These are phyloP conservation scores for Andrena bicolor DNA, from an alignment of 2,888 invertebrate genomes.

Conservation along the genomic window DNA sequence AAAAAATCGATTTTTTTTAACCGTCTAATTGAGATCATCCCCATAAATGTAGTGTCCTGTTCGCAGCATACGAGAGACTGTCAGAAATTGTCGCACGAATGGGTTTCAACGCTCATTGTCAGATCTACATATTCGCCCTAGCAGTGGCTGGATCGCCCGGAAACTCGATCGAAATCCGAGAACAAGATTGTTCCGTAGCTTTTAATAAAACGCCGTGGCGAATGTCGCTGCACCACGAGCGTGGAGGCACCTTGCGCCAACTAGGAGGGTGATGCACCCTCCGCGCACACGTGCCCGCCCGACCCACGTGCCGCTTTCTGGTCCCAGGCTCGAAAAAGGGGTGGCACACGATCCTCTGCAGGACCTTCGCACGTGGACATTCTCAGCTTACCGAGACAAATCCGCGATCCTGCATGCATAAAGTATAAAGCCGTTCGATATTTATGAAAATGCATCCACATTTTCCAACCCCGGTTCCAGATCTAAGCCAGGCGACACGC, in stretches of 20 bases:
- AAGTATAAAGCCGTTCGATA: slow-evolving; percentile 83
- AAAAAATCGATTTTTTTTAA: too few relatives aligned
- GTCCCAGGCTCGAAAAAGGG: slow-evolving; percentile 65
- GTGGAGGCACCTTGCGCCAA: slow-evolving; percentile 77
- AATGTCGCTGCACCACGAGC: slow-evolving; percentile 66
- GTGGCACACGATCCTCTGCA: slow-evolving; percentile 67
- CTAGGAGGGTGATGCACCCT: slow-evolving; percentile 72
- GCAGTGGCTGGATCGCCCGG: neutral
- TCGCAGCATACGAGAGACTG: too few relatives aligned
- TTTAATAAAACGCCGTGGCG: slow-evolving; percentile 71
- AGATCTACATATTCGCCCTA: neutral
- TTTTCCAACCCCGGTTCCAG: slow-evolving; percentile 55
- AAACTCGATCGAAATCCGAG: slow-evolving; percentile 56
- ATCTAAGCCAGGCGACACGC: slow-evolving; percentile 1
- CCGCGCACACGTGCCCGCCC: slow-evolving; percentile 76
- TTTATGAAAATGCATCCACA: slow-evolving; percentile 84
- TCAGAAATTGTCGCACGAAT: too few relatives aligned
- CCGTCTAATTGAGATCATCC: too few relatives aligned
- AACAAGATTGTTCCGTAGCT: slow-evolving; percentile 38
- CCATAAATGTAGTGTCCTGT: too few relatives aligned
- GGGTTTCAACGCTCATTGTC: neutral
- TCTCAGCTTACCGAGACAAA: slow-evolving; percentile 85
- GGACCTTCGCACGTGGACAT: slow-evolving; percentile 82
- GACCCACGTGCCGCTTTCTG: slow-evolving; percentile 79
- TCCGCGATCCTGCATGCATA: slow-evolving; percentile 85